phyloP scores from a whole-genome alignment of 2,888 invertebrate genomes.

The Yponomeuta evonymella region DNA sequence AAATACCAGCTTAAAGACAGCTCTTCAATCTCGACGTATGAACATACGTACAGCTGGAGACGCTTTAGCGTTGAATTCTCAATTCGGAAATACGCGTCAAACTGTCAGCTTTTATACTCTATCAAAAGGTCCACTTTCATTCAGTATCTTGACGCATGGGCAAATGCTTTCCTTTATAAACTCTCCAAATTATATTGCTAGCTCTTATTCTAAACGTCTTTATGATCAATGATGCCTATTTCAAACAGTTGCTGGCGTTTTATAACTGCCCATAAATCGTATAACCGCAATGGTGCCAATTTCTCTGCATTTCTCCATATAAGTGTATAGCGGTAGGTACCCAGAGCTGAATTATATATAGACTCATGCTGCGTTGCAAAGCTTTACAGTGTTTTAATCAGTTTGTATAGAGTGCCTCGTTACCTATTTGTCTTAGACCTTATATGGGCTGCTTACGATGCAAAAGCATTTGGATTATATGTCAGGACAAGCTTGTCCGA shows the following conservation, averaged over 20 bases:
- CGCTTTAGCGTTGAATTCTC: background rate
- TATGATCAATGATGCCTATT: constrained; percentile 14
- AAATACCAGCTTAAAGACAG: too few relatives aligned
- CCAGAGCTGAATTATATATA: too few relatives aligned
- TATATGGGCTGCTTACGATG: too few relatives aligned
- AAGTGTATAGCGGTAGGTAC: background rate
- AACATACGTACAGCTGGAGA: too few relatives aligned
- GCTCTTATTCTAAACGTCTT: constrained; percentile 4
- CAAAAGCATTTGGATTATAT: too few relatives aligned
- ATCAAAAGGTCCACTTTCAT: background rate
- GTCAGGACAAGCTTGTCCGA: too few relatives aligned
- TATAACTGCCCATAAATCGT: constrained; percentile 10
- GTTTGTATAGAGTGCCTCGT: too few relatives aligned
- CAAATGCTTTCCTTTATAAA: background rate
- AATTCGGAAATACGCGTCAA: background rate
- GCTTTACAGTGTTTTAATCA: too few relatives aligned
- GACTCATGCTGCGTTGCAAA: too few relatives aligned
- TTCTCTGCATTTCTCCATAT: constrained; percentile 11
- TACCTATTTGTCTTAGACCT: too few relatives aligned
- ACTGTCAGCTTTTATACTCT: background rate
- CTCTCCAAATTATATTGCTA: background rate
- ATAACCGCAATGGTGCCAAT: constrained; percentile 1
- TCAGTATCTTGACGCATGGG: background rate
- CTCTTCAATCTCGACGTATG: too few relatives aligned
- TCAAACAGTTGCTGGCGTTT: constrained; percentile 8